These are phyloP conservation scores for Pteruthius melanotis DNA, from an alignment of 2,113 vertebrate genomes.

Conservation along the genomic window DNA sequence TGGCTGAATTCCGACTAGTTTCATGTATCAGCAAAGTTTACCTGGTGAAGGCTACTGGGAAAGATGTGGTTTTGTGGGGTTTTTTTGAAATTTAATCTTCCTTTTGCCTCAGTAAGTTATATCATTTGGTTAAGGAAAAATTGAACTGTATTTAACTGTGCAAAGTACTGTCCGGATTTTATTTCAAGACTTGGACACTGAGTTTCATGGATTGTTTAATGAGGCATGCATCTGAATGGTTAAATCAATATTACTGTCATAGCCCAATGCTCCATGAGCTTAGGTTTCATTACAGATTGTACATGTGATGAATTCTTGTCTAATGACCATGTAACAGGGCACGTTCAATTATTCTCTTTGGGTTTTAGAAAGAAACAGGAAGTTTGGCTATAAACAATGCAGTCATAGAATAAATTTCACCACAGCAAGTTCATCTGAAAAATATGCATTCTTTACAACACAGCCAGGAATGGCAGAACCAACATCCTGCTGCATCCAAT, in stretches of 20 bases:
- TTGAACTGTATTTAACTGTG: not conserved
- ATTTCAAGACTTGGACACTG: not conserved
- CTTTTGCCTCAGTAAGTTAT: not conserved
- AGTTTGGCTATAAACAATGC: slow-evolving; percentile 64
- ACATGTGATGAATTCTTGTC: slow-evolving; percentile 43
- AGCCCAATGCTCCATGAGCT: not conserved
- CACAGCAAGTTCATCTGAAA: slow-evolving; percentile 61
- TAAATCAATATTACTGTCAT: slow-evolving; percentile 5
- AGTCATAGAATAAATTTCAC: slow-evolving; percentile 57
- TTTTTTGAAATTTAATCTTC: not conserved
- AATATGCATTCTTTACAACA: slow-evolving; percentile 44
- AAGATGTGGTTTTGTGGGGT: not conserved
- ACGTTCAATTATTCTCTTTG: slow-evolving; percentile 55
- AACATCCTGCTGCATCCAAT: not conserved
- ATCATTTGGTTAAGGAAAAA: not conserved
- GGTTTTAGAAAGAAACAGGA: slow-evolving; percentile 65
- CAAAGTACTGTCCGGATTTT: not conserved
- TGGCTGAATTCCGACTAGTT: not conserved
- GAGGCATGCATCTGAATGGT: not conserved
- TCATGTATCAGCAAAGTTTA: not conserved
- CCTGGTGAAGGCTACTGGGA: not conserved
- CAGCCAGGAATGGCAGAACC: slow-evolving; percentile 44
- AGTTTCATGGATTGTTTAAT: not conserved
- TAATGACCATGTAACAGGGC: slow-evolving; percentile 59
- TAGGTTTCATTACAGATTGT: slow-evolving; percentile 44